Evolutionary conservation across 37 sponge, comb jelly and placozoan species (phyloP).

Genomic region (Diacarnus erythraeanus): DNA sequence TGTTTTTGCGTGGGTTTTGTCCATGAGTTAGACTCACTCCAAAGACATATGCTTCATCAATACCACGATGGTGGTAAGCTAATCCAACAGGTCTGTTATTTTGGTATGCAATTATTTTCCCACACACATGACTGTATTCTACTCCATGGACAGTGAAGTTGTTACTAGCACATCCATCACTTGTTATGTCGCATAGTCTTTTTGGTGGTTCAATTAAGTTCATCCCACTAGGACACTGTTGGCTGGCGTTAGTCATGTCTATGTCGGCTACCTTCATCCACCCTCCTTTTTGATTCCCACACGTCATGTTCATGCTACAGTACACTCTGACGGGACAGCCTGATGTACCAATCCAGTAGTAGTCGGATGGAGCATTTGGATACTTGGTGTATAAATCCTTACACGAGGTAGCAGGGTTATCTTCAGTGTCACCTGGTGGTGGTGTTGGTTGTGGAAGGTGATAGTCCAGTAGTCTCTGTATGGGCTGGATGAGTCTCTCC

Average conservation of each 20-base stretch:
- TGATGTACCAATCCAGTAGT: no score
- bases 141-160: neutral
- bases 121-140: neutral
- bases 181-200: neutral
- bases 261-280: conserved; percentile 15
- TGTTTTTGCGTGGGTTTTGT: neutral
- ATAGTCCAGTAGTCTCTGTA: no score
- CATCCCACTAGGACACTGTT: neutral
- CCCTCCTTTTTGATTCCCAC: no score
- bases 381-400: no score
- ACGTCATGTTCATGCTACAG: neutral
- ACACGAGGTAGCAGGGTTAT: no score
- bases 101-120: conserved; percentile 1
- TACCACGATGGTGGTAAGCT: neutral
- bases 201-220: neutral
- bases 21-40: conserved; percentile 1
- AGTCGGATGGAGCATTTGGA: no score
- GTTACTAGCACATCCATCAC: neutral
- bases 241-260: neutral
- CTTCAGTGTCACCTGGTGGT: no score
- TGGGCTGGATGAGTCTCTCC: no score
- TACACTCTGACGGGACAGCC: neutral
- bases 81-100: neutral
- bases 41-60: neutral
- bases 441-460: no score